Evolutionary conservation across 2,888 invertebrate genomes (phyloP), one percentile per base, ranked within the genome.

Genomic region (Cheilosia impressa): DNA sequence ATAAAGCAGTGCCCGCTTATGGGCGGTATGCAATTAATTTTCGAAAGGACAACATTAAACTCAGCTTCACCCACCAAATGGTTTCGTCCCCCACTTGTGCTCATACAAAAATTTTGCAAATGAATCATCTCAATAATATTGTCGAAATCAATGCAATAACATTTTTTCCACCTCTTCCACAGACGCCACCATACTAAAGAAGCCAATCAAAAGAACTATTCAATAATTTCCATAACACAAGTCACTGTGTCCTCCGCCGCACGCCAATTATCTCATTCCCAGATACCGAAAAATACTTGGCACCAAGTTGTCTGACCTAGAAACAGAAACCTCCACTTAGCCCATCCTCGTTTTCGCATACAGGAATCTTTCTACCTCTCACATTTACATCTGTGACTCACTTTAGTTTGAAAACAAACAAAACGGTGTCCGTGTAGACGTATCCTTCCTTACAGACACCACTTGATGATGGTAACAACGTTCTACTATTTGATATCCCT

Each of bases 251-350:
- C 17, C 6, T 22, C 17, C 15, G 15, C 10, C 55, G 22, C 60
- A 38, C 80, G 19, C 41, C 68, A 80, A 80, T 68, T 80, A 80
- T 65, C 52, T 45, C 27, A 10, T 24, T 57, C 27, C 69, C 31
- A n/a, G 15, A 68, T 45, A 50, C 17, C 34, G 34, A 22, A 57
- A 27, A 19, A 73, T 45, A 55, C 53, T 62, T 82, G 82, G 81
- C 82, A 77, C 82, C 82, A 34, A 47, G 45, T 47, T 82, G 82
- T 82, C 82, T 82, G 82, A 82, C 77, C 82, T 82, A 82, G 68
- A 62, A 77, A 62, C 22, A 13, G 19, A 38, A 41, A 17, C 15
- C 24, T 4, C n/a, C 71, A 60, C 58, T 34, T 19, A 69, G 41
- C 34, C 22, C 15, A 57, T 50, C 41, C 41, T 55, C 38, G 45